A percentile compares a stretch with the other conserved stretches of the same genome.
Conservation (phyloP, 1,140 invertebrate species). For the Littorina saxatilis region DNA sequence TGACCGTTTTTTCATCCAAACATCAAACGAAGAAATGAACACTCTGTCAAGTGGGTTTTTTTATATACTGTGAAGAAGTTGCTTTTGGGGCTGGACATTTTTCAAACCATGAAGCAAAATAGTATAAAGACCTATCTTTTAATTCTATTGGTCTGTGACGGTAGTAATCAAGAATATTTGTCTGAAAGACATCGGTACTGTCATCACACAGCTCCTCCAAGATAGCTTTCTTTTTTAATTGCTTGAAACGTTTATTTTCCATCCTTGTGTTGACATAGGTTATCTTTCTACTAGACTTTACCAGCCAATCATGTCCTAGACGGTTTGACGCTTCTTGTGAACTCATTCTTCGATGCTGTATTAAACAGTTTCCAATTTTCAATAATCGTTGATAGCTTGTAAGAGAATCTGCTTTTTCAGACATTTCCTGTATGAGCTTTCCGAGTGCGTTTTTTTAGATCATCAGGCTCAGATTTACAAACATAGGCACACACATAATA, state of each 20-base stretch:
- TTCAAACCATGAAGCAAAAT: conserved; percentile 43
- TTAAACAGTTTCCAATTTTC: conserved; percentile 44
- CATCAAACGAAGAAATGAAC: conserved; percentile 13
- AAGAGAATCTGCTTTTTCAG: not conserved
- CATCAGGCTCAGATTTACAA: conserved; percentile 53
- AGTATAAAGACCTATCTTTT: conserved; percentile 17
- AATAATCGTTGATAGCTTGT: conserved; percentile 22
- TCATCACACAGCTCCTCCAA: too few species aligned
- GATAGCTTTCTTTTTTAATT: conserved; percentile 25
- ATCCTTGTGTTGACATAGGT: conserved; percentile 45
- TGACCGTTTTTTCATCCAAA: conserved; percentile 35
- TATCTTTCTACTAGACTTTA: conserved; percentile 42
- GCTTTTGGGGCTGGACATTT: conserved; percentile 32
- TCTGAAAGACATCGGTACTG: too few species aligned
- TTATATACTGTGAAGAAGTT: conserved; percentile 13
- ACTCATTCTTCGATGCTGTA: conserved; percentile 45
- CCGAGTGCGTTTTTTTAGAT: conserved; percentile 41
- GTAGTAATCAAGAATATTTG: too few species aligned
- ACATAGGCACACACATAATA: conserved; percentile 55
- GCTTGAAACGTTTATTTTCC: conserved; percentile 38
- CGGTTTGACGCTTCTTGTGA: conserved; percentile 46
- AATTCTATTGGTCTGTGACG: conserved; percentile 27
- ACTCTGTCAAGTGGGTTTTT: too few species aligned
- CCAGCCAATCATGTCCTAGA: conserved; percentile 33
- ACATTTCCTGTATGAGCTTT: conserved; percentile 30